phyloP scores from a whole-genome alignment of 2,888 invertebrate species.

The Agrenia bidenticulata region DNA sequence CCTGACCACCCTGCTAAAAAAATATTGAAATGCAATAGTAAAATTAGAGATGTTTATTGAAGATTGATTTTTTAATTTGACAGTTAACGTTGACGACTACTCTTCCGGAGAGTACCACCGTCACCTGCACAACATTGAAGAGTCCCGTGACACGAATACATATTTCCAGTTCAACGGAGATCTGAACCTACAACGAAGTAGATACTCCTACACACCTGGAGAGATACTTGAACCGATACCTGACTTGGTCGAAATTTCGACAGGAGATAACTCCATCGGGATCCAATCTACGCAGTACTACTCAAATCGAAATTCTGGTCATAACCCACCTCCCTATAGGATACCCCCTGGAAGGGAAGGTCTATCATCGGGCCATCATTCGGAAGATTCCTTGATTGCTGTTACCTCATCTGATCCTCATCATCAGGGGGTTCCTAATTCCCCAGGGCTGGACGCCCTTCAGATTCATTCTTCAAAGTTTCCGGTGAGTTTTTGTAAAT shows the following conservation, averaged over 20 bases:
- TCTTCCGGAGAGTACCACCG: slow-evolving; percentile 15
- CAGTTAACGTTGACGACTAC: slow-evolving; percentile 4
- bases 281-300: slow-evolving; percentile 13
- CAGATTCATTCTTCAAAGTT: slow-evolving; percentile 52
- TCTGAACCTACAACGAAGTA: not conserved
- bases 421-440: slow-evolving; percentile 23
- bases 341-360: slow-evolving; percentile 31
- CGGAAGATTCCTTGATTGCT: slow-evolving; percentile 21
- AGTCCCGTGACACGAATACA: slow-evolving; percentile 3
- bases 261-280: not conserved
- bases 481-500: slow-evolving; percentile 50
- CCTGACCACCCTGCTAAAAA: too few species aligned
- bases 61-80: too few species aligned
- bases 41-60: too few species aligned
- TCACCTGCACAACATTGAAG: slow-evolving; percentile 16
- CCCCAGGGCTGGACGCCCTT: slow-evolving; percentile 32
- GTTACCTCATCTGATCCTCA: slow-evolving; percentile 22
- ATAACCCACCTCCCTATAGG: slow-evolving; percentile 41
- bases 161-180: slow-evolving; percentile 12
- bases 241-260: slow-evolving; percentile 2
- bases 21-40: too few species aligned
- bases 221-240: not conserved
- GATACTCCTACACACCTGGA: slow-evolving; percentile 11
- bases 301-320: slow-evolving; percentile 3
- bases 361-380: slow-evolving; percentile 14